Percentiles rank a stretch among this genome's conserved stretches.
phyloP scores from a whole-genome alignment of 92 coral and sea anemone genomes.

The Epizoanthus ramosus region DNA sequence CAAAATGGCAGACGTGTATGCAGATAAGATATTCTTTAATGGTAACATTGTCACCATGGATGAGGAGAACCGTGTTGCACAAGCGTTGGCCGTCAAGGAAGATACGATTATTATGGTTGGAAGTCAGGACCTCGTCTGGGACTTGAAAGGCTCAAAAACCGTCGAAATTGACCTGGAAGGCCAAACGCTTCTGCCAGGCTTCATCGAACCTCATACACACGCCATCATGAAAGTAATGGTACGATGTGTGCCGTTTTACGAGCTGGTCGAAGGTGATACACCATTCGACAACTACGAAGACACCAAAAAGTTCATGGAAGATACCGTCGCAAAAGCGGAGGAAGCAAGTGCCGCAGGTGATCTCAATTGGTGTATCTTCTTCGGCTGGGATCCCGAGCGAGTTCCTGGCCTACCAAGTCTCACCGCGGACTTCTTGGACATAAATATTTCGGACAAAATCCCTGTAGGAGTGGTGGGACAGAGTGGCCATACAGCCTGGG shows the following conservation, averaged over 20 bases:
- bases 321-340: constrained; percentile 15
- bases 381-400: constrained; percentile 75
- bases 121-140: constrained; percentile 37
- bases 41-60: constrained; percentile 73
- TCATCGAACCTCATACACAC: constrained; percentile 75
- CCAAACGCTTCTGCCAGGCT: constrained; percentile 76
- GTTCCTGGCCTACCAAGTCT: constrained; percentile 54
- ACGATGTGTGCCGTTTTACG: neutral
- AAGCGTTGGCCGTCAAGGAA: constrained; percentile 73
- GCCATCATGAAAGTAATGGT: constrained; percentile 18
- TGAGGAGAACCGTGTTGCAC: constrained; percentile 48
- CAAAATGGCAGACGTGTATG: constrained; percentile 20
- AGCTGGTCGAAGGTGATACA: constrained; percentile 38
- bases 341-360: neutral
- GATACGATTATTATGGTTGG: constrained; percentile 60
- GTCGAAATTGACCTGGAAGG: constrained; percentile 40
- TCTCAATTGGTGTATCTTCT: constrained; percentile 53
- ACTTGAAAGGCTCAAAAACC: constrained; percentile 43
- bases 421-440: constrained; percentile 48
- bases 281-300: constrained; percentile 38
- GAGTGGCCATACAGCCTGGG: constrained; percentile 70
- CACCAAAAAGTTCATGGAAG: constrained; percentile 43
- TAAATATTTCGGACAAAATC: constrained; percentile 21
- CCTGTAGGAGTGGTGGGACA: constrained; percentile 60
- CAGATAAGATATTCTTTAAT: constrained; percentile 64